Percentiles rank a stretch among this genome's conserved stretches.
Evolutionary conservation across 2,113 vertebrate genomes (phyloP).

Genomic region (Xenotilapia leptura): DNA sequence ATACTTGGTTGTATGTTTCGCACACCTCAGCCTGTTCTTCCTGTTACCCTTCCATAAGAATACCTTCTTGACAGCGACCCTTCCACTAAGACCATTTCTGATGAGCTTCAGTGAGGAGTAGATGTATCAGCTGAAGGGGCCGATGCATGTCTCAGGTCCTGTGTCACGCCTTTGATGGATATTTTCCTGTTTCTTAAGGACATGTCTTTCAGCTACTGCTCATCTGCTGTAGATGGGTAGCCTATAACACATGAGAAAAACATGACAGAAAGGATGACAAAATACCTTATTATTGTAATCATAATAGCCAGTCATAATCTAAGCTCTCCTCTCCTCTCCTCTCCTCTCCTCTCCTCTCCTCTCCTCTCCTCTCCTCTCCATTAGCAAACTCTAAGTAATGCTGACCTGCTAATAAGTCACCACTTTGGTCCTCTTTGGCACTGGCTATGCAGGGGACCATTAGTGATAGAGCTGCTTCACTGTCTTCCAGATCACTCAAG

Average conservation of each 20-base stretch:
- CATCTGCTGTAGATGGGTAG: neutral
- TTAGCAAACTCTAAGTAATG: neutral
- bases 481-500: constrained; percentile 7
- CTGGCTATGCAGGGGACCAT: neutral
- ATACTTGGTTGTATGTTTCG: neutral
- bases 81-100: neutral
- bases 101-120: neutral
- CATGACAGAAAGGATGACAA: neutral
- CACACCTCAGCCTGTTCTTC: neutral
- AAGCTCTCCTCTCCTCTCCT: neutral
- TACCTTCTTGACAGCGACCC: neutral
- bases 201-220: neutral
- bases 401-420: constrained; percentile 10
- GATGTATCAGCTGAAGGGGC: neutral
- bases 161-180: neutral
- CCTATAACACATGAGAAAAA: neutral
- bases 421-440: constrained; percentile 4
- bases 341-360: neutral
- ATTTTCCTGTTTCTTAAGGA: neutral
- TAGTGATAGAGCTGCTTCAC: neutral
- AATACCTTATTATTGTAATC: neutral
- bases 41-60: neutral
- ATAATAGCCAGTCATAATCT: neutral
- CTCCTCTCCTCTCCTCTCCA: neutral
- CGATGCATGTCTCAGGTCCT: neutral